Evolutionary conservation across 2,888 invertebrate species (phyloP).

Genomic region (Eudasyphora cyanicolor): DNA sequence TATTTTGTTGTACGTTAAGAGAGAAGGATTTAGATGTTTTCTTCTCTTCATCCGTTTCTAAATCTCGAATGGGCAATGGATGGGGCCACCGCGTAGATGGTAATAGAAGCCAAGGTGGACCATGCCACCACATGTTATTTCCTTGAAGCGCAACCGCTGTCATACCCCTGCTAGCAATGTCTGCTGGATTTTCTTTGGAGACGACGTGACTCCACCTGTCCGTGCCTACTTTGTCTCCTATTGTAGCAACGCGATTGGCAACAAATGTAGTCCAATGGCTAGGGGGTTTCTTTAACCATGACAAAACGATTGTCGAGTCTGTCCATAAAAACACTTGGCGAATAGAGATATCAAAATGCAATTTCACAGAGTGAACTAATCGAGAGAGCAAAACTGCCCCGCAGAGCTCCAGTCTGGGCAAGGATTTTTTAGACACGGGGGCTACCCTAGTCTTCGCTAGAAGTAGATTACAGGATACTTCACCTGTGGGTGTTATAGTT

Average conservation of each 20-base stretch:
- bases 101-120: too few species aligned
- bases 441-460: conserved; percentile 1
- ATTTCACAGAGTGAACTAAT: neutral
- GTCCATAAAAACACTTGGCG: neutral
- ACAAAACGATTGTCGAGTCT: too few species aligned
- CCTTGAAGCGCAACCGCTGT: too few species aligned
- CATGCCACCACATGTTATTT: too few species aligned
- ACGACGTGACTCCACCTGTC: neutral
- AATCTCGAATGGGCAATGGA: too few species aligned
- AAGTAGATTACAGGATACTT: neutral
- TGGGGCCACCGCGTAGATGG: too few species aligned
- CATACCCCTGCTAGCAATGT: neutral
- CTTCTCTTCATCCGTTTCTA: too few species aligned
- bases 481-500: neutral
- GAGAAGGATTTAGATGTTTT: too few species aligned
- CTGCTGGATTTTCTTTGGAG: conserved; percentile 14
- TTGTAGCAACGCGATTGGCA: neutral
- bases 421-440: neutral
- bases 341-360: neutral
- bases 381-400: neutral
- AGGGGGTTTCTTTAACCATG: neutral
- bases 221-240: neutral
- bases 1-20: too few species aligned
- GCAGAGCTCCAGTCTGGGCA: conserved; percentile 25
- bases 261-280: neutral